Conservation (phyloP, 2,888 invertebrate species). For the Heliconius ethilla region DNA sequence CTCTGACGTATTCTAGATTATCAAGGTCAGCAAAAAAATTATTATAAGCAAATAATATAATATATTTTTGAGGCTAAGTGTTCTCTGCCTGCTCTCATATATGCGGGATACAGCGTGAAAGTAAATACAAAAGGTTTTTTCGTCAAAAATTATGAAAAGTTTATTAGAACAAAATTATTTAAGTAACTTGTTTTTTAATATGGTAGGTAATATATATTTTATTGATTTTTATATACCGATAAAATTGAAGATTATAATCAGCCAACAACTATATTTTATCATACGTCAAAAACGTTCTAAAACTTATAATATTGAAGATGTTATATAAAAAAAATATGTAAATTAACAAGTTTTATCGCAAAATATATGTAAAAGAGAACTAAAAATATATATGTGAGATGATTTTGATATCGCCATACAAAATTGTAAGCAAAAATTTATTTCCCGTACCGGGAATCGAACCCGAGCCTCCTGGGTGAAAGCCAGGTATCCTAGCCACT, state of each 20-base stretch:
- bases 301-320: too few species aligned
- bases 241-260: too few species aligned
- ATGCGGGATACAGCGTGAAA: neutral
- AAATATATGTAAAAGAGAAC: neutral
- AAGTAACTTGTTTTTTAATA: too few species aligned
- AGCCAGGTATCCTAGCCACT: conserved; percentile 88
- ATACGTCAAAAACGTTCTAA: too few species aligned
- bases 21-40: neutral
- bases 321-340: too few species aligned
- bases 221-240: too few species aligned
- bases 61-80: neutral
- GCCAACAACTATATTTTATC: too few species aligned
- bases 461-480: conserved; percentile 89
- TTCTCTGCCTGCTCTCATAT: neutral
- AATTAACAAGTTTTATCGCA: too few species aligned
- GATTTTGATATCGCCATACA: neutral
- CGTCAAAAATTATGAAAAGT: too few species aligned
- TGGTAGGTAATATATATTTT: too few species aligned
- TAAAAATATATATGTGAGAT: neutral
- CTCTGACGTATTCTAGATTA: neutral
- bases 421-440: neutral
- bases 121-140: neutral
- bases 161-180: too few species aligned
- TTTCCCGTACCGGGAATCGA: conserved; percentile 88
- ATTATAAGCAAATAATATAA: neutral